phyloP scores from a whole-genome alignment of 2,797 vertebrate genomes.

The Staurois parvus region DNA sequence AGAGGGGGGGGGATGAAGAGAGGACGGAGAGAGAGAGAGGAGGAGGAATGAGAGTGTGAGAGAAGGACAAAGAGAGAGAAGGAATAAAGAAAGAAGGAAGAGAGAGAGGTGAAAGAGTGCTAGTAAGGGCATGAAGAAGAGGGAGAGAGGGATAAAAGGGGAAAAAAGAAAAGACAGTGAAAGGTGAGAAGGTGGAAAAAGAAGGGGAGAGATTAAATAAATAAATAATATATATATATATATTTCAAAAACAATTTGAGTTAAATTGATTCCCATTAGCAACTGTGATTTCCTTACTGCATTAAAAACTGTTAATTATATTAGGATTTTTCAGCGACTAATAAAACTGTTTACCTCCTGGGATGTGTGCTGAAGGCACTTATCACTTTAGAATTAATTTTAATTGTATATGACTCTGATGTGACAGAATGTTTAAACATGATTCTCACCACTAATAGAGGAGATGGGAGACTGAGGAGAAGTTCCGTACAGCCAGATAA shows the following conservation, averaged over 20 bases:
- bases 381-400: conserved; percentile 58
- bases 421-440: conserved; percentile 47
- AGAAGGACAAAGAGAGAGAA: no score
- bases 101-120: no score
- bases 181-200: not conserved
- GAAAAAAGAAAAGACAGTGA: not conserved
- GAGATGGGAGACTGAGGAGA: conserved; percentile 13
- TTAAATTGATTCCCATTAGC: conserved; percentile 43
- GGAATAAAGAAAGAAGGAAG: no score
- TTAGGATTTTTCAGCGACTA: conserved; percentile 53
- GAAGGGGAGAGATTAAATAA: not conserved
- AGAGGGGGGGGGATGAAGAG: no score
- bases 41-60: no score
- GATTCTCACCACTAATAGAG: conserved; percentile 20
- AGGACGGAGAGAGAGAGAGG: no score
- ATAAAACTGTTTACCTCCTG: conserved; percentile 57
- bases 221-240: no score
- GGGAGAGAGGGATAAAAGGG: no score
- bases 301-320: conserved; percentile 58
- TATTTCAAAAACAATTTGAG: conserved; percentile 1
- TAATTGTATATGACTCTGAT: conserved; percentile 55
- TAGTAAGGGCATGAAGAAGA: no score
- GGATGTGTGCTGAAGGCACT: conserved; percentile 52
- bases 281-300: conserved; percentile 43
- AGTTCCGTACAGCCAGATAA: not conserved